A percentile compares a stretch with the other conserved stretches of the same genome.
Conservation (phyloP, 2,888 invertebrate species). For the Tetheella fluctuosa region DNA sequence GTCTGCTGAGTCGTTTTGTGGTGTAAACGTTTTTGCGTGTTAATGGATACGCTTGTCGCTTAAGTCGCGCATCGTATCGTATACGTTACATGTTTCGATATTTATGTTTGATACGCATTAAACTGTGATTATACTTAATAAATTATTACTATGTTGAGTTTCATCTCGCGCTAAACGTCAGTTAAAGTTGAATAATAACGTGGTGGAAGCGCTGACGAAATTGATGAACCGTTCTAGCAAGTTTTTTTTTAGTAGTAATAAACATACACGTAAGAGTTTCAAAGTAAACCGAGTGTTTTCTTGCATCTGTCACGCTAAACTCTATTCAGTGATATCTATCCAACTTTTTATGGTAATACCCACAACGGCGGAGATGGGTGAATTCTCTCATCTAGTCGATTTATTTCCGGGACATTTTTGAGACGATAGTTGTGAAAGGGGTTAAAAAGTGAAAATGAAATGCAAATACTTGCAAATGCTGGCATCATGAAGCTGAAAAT, state of each 20-base stretch:
- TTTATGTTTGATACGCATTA: background rate
- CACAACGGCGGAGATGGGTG: background rate
- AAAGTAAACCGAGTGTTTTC: no score
- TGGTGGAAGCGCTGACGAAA: no score
- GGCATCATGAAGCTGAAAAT: background rate
- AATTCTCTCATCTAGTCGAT: background rate
- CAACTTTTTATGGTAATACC: background rate
- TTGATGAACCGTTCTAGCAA: no score
- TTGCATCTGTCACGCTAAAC: background rate
- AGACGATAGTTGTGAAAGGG: background rate
- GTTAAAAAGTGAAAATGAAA: background rate
- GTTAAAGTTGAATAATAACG: background rate
- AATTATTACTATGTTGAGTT: background rate
- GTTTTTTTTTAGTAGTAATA: no score
- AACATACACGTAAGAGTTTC: no score
- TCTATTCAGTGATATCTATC: background rate
- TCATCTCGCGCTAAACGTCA: background rate
- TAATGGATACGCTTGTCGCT: constrained; percentile 10
- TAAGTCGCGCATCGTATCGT: background rate
- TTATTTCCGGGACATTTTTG: background rate
- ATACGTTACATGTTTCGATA: background rate
- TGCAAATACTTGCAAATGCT: background rate
- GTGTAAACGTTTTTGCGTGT: constrained; percentile 9
- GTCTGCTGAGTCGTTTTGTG: background rate
- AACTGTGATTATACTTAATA: background rate